A percentile compares a stretch with the other conserved stretches of the same genome.
phyloP scores from a whole-genome alignment of 2,888 invertebrate species.

The Eucera pruinosa region DNA sequence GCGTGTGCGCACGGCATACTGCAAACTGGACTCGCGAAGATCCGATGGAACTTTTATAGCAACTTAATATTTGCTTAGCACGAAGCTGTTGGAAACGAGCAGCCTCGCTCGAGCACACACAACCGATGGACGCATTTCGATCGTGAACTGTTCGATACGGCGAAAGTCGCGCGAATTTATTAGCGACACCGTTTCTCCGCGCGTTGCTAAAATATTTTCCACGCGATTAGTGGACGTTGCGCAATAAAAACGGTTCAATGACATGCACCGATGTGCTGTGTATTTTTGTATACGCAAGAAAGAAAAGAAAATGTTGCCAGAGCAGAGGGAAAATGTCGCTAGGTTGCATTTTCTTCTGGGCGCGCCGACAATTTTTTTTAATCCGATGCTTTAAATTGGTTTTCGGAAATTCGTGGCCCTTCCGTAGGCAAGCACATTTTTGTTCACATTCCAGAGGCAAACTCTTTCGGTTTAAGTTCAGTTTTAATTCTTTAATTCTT shows the following conservation, averaged over 20 bases:
- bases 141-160: not conserved
- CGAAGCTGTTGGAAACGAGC: not conserved
- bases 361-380: not conserved
- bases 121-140: not conserved
- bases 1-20: not conserved
- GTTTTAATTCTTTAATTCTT: too few relatives aligned
- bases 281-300: constrained; percentile 11
- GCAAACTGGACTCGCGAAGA: not conserved
- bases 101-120: constrained; percentile 6
- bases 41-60: constrained; percentile 9
- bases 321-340: not conserved
- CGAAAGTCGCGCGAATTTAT: constrained; percentile 4
- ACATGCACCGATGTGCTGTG: not conserved
- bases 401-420: too few relatives aligned
- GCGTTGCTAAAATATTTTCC: not conserved
- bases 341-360: not conserved
- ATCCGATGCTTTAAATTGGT: too few relatives aligned
- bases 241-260: constrained; percentile 18
- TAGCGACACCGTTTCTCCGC: not conserved
- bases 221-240: constrained; percentile 15
- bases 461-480: too few relatives aligned
- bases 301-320: constrained; percentile 7
- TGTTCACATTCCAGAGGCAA: too few relatives aligned
- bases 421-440: too few relatives aligned
- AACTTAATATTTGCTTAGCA: constrained; percentile 9